Conservation (phyloP, 2,113 vertebrate genomes). For the Ochotona princeps region DNA sequence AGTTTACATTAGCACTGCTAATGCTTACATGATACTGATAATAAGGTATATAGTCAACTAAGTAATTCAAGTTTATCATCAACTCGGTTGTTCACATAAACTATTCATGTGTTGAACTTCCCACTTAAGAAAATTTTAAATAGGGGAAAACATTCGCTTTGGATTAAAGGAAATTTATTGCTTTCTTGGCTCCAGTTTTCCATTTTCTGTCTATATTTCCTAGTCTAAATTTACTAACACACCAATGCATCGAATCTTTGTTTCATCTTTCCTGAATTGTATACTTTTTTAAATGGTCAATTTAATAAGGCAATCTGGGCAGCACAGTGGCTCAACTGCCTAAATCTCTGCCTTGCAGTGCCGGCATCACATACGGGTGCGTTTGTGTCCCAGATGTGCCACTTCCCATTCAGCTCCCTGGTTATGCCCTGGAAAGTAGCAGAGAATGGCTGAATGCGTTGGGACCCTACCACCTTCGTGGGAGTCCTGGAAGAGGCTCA, state of each 20-base stretch:
- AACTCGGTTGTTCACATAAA: constrained; percentile 14
- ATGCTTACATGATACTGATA: neutral
- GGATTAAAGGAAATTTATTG: constrained; percentile 29
- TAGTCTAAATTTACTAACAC: neutral
- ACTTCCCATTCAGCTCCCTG: no score
- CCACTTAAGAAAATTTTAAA: constrained; percentile 45
- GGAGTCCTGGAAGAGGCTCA: no score
- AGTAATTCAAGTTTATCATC: constrained; percentile 22
- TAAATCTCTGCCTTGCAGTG: no score
- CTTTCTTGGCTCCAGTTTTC: neutral
- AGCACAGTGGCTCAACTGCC: no score
- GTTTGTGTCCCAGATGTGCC: no score
- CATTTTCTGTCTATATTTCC: neutral
- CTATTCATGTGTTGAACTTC: neutral
- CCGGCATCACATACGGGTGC: no score
- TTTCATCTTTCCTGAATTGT: constrained; percentile 14
- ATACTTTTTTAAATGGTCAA: constrained; percentile 1
- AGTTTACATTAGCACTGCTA: constrained; percentile 15
- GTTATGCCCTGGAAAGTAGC: no score
- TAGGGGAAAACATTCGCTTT: neutral
- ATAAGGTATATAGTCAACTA: neutral
- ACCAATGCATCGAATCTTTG: neutral
- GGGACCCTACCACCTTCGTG: no score
- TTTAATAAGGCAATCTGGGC: neutral
- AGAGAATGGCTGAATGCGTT: no score